Evolutionary conservation across 2,797 vertebrate genomes (phyloP), one percentile per base, ranked within the genome.

Genomic region (Pampus argenteus): DNA sequence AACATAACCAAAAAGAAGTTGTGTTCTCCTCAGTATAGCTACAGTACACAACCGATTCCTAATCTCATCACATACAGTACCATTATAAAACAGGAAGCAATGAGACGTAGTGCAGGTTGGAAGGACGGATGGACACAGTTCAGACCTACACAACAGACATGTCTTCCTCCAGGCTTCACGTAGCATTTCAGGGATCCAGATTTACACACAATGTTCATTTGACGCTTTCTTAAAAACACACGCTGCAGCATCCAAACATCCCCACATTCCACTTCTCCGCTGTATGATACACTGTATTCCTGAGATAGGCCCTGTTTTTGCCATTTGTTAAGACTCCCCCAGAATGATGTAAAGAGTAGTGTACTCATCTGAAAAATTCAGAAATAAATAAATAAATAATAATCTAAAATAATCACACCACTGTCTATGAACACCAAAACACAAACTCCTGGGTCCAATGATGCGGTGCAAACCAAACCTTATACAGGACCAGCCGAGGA

Each of bases 221-320:
- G 28, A 64, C 68, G 56, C 26, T 26, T 66, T 72, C 42, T 28
- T 74, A 34, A 76, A 78, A 85, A 52, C 36, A 63, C 14, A 81
- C 25, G 67, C 66, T 76, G 65, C 68, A 82, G 68, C 62, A 71
- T 76, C 45, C 62, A 26, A 25, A 54, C 15, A 58, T 55, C 36
- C 65, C 18, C 52, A 72, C 25, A 56, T 62, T 66, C 26, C 11
- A 66, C 50, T 51, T 67, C 49, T 66, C 73, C 50, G 47, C 72
- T 51, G 62, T 71, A 63, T 54, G 40, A 77, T 54, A 56, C 61
- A 48, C 50, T 71, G 42, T 79, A 66, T 86, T 82, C 88, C 90
- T 92, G 88, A 91, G 87, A 82, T 79, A 61, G 54, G 63, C 56
- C 64, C 55, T 58, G 59, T 77, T 63, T 71, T 73, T 76, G 50